Conservation (phyloP, 2,797 vertebrate genomes). For the Eleutherodactylus coqui region DNA sequence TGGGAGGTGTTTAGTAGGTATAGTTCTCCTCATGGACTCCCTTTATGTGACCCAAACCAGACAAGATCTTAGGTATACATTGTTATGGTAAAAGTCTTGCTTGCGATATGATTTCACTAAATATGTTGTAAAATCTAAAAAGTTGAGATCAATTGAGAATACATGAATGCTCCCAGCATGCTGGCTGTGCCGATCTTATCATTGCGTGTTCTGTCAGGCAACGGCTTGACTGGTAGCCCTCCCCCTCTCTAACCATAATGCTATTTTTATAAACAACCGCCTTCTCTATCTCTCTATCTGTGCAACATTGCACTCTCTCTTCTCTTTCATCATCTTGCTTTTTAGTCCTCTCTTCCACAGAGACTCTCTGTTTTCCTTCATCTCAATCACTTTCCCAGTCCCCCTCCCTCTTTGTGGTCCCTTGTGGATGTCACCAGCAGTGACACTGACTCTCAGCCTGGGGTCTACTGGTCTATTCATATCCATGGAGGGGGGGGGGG, state of each 20-base stretch:
- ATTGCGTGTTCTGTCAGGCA: not conserved
- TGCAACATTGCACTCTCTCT: constrained; percentile 13
- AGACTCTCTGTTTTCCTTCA: constrained; percentile 19
- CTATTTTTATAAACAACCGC: constrained; percentile 16
- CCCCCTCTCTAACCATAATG: not conserved
- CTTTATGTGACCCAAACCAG: not conserved
- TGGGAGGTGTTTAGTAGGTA: too few relatives aligned
- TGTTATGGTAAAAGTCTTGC: not conserved
- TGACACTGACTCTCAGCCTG: constrained; percentile 54
- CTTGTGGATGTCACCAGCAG: constrained; percentile 59
- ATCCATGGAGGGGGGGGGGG: constrained; percentile 18
- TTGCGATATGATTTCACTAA: not conserved
- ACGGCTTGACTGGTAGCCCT: not conserved
- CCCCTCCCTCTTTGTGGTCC: constrained; percentile 36
- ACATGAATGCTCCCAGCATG: not conserved
- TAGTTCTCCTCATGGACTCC: too few relatives aligned
- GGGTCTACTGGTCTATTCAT: constrained; percentile 56
- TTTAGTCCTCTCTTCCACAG: constrained; percentile 2
- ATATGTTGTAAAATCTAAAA: not conserved
- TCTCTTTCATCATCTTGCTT: constrained; percentile 36
- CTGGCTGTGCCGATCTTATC: not conserved
- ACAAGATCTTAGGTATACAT: not conserved
- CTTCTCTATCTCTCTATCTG: constrained; percentile 6
- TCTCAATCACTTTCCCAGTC: constrained; percentile 28
- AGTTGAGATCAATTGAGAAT: not conserved